Percentiles rank a stretch among this genome's conserved stretches.
Evolutionary conservation across 1,140 invertebrate species (phyloP).

Genomic region (Drosophila pruinosa): DNA sequence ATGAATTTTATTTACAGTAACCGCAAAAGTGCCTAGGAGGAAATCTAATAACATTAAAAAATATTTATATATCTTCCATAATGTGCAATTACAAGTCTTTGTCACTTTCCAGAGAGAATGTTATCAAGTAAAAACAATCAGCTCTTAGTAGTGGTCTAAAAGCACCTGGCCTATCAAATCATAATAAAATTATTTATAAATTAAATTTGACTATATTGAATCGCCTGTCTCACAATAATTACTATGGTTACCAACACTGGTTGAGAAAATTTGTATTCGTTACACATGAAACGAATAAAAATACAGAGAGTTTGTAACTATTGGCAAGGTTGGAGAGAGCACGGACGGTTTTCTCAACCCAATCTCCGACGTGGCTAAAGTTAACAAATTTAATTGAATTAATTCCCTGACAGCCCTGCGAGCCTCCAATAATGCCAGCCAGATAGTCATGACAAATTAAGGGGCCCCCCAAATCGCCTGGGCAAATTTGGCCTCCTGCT

Average conservation of each 20-base stretch:
- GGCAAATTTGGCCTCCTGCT: constrained; percentile 2
- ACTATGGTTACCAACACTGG: neutral
- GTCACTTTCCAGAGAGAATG: too few relatives aligned
- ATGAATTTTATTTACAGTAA: too few relatives aligned
- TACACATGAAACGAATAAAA: neutral
- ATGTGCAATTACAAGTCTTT: too few relatives aligned
- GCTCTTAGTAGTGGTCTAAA: too few relatives aligned
- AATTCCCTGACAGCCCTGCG: neutral
- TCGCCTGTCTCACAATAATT: neutral
- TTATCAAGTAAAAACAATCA: too few relatives aligned
- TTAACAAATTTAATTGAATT: constrained; percentile 44
- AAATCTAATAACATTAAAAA: too few relatives aligned
- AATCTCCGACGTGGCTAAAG: neutral
- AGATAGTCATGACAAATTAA: constrained; percentile 33
- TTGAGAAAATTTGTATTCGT: neutral
- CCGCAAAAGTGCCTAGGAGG: too few relatives aligned
- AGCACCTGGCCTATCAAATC: too few relatives aligned
- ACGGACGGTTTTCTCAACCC: constrained; percentile 11
- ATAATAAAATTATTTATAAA: too few relatives aligned
- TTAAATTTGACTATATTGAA: neutral
- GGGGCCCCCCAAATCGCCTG: constrained; percentile 61
- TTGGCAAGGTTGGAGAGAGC: neutral
- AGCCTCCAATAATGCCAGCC: constrained; percentile 46
- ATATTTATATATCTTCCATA: too few relatives aligned
- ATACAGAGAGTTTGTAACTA: neutral